Conservation (phyloP, 2,888 invertebrate species). For the Campoplex nolae region DNA sequence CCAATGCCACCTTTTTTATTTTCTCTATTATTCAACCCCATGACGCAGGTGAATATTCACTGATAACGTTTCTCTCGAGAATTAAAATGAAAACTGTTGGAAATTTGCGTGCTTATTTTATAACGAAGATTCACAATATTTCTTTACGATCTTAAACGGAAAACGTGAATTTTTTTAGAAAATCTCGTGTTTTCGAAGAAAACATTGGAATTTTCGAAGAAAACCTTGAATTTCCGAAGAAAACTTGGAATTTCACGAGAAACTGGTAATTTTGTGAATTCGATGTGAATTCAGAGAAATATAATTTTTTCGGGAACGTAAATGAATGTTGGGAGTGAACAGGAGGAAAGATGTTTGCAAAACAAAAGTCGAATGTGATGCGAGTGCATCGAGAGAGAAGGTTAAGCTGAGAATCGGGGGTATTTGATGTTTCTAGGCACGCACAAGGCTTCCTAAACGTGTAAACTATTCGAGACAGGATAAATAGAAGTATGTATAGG, state of each 20-base stretch:
- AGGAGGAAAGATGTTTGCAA: not conserved
- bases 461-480: slow-evolving; percentile 31
- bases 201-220: not conserved
- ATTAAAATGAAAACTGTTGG: not conserved
- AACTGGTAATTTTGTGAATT: not conserved
- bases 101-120: not conserved
- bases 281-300: not conserved
- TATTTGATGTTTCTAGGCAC: slow-evolving; percentile 24
- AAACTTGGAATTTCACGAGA: not conserved
- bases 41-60: not conserved
- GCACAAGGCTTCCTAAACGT: slow-evolving; percentile 17
- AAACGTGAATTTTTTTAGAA: not conserved
- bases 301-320: not conserved
- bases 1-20: slow-evolving; percentile 20
- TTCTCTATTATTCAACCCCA: not conserved
- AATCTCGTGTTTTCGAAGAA: not conserved
- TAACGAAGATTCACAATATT: not conserved
- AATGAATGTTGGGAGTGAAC: not conserved
- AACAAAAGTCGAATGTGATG: not conserved
- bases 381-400: not conserved
- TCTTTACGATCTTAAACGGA: not conserved
- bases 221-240: not conserved
- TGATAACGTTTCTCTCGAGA: not conserved
- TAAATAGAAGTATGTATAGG: slow-evolving; percentile 23
- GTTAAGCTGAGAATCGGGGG: not conserved